Conservation (phyloP, 2,888 invertebrate species). For the Tinea trinotella region DNA sequence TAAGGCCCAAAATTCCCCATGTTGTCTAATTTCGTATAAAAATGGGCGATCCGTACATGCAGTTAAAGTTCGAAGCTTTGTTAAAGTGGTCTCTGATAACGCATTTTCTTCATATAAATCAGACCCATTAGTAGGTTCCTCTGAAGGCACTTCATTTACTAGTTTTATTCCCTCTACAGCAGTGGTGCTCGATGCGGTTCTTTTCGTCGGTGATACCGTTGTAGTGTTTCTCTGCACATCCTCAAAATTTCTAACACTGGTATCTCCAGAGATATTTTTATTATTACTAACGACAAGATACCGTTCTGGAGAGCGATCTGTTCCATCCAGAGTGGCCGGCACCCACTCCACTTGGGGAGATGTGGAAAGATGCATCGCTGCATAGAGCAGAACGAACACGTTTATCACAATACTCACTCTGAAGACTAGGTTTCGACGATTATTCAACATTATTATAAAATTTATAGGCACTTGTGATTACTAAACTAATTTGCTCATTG, state of each 20-base stretch:
- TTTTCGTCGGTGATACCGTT: slow-evolving; percentile 51
- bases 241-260: slow-evolving; percentile 37
- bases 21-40: slow-evolving; percentile 75
- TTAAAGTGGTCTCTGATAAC: slow-evolving; percentile 47
- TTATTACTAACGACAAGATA: slow-evolving; percentile 36
- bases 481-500: slow-evolving; percentile 35
- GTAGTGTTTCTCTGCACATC: slow-evolving; percentile 60
- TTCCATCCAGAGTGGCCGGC: slow-evolving; percentile 48
- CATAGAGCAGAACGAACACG: slow-evolving; percentile 79
- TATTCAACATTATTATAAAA: slow-evolving; percentile 52
- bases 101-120: slow-evolving; percentile 47
- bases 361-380: slow-evolving; percentile 74
- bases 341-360: slow-evolving; percentile 48
- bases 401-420: slow-evolving; percentile 83
- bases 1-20: slow-evolving; percentile 90
- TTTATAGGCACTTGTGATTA: slow-evolving; percentile 59
- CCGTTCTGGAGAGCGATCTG: slow-evolving; percentile 42
- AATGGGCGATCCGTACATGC: slow-evolving; percentile 77
- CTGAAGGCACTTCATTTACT: slow-evolving; percentile 39
- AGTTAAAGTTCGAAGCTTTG: slow-evolving; percentile 59
- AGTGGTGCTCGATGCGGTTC: slow-evolving; percentile 58
- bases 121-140: slow-evolving; percentile 43
- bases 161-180: slow-evolving; percentile 49
- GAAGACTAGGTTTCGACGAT: slow-evolving; percentile 78
- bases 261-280: slow-evolving; percentile 43